These are phyloP conservation scores for Podarcis raffonei DNA, from an alignment of 2,113 vertebrate genomes.

Conservation along the genomic window DNA sequence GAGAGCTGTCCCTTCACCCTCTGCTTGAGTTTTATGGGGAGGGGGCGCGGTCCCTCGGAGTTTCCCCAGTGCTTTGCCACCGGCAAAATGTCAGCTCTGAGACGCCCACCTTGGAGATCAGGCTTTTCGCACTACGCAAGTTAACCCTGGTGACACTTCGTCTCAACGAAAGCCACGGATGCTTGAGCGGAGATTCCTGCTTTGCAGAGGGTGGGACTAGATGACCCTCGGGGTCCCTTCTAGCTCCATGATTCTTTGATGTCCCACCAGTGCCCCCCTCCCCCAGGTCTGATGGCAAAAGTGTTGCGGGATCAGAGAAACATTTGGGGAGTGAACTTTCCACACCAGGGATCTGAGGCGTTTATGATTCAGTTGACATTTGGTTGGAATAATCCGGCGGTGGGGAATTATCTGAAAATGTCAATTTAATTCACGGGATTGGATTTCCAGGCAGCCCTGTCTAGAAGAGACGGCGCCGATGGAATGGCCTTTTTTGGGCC, in stretches of 20 bases:
- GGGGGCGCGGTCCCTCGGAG: neutral
- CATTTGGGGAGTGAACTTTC: neutral
- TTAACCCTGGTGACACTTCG: neutral
- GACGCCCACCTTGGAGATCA: neutral
- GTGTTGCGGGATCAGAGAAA: neutral
- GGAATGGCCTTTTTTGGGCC: neutral
- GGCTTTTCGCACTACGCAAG: neutral
- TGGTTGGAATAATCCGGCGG: neutral
- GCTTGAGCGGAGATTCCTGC: no score
- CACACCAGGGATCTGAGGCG: neutral
- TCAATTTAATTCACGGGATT: neutral
- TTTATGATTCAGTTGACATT: constrained; percentile 7
- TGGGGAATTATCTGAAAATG: neutral
- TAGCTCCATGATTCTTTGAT: no score
- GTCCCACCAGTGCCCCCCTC: neutral
- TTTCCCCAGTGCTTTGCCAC: neutral
- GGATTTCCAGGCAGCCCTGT: neutral
- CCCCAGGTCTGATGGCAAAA: neutral
- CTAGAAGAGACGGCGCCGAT: neutral
- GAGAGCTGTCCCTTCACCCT: neutral
- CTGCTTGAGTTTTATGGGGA: neutral
- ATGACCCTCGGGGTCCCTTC: no score
- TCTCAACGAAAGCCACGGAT: no score
- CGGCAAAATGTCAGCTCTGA: neutral
- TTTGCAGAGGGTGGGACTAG: no score